Evolutionary conservation across 2,888 invertebrate species (phyloP).

Genomic region (Pseudococcus jackbeardsleyi): DNA sequence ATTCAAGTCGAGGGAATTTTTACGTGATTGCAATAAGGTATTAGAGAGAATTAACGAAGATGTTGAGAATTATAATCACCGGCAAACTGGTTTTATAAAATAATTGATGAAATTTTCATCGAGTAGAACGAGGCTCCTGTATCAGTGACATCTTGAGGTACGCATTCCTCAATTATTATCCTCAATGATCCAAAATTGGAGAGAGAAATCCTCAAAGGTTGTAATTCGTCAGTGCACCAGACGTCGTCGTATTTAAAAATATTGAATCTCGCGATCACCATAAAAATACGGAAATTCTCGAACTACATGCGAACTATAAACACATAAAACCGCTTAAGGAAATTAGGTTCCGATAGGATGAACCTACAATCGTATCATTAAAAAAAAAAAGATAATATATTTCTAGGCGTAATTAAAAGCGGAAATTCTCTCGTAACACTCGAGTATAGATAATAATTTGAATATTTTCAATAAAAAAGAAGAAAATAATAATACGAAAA

Average conservation of each 20-base stretch:
- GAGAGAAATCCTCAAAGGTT: neutral
- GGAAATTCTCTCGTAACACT: constrained; percentile 45
- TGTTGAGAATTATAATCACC: constrained; percentile 31
- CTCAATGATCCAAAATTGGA: neutral
- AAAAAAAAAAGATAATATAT: neutral
- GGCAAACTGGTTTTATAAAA: constrained; percentile 1
- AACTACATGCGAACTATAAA: constrained; percentile 18
- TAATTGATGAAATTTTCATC: neutral
- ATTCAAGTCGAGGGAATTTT: neutral
- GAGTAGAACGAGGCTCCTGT: neutral
- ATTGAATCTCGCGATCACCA: neutral
- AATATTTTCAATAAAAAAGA: constrained; percentile 47
- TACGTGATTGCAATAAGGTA: constrained; percentile 27
- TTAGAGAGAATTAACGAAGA: constrained; percentile 2
- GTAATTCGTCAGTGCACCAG: neutral
- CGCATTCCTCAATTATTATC: neutral
- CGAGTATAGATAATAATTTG: constrained; percentile 36
- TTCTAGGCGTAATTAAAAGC: constrained; percentile 28
- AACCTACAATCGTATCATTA: neutral
- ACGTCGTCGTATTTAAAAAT: constrained; percentile 13
- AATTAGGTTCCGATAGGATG: constrained; percentile 19
- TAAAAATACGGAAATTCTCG: constrained; percentile 4
- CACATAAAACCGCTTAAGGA: constrained; percentile 10
- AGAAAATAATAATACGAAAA: constrained; percentile 16
- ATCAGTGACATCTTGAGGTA: neutral